Base-by-base conservation (phyloP, 1,140 invertebrate genomes). In the Polyergus mexicanus region DNA sequence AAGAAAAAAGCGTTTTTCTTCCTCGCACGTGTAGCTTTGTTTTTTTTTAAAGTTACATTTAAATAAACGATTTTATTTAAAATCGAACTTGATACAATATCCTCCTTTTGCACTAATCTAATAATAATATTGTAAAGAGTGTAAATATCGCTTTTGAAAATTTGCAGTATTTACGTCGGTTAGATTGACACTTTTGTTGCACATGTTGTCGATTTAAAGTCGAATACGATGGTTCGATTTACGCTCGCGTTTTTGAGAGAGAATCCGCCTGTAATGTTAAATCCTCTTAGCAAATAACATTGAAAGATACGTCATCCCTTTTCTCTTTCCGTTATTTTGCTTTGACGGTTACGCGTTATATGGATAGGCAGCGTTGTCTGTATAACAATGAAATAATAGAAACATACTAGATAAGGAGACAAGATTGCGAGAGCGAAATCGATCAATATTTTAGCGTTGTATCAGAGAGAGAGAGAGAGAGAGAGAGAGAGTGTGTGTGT, bases 321-420 rank as follows among this genome's bases (percentile, higher is more conserved):
- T 90, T 89, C 28, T 41, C 51, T 81, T 89, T 13, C 4, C 47
- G 63, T 89, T 77, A 28, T 41, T 81, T 87, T 87, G 72, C 75
- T 91, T 89, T 75, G 54, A 85, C 44, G 63, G 58, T 77, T 90
- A 90, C 58, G 83, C 86, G 90, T 93, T 92, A 91, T 92, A 87
- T 88, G 91, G 92, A 92, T 92, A 91, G 88, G 60, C 85, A 83
- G 66, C 81, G 83, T 90, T 92, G 89, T 93, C 92, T 88, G 44
- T 91, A 88, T 92, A 93, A 93, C 90, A 85, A 91, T 93, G 93
- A 93, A 93, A 93, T 93, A 93, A 93, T 93, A 93, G 93, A 93
- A 93, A 93, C 92, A 93, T 93, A 93, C 86, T 93, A 93, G 91
- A 78, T 93, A 93, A 93, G 92, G 74, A 88, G 83, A 88, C 63